Conservation (phyloP, 1,140 invertebrate species). For the Tenebrio molitor region DNA sequence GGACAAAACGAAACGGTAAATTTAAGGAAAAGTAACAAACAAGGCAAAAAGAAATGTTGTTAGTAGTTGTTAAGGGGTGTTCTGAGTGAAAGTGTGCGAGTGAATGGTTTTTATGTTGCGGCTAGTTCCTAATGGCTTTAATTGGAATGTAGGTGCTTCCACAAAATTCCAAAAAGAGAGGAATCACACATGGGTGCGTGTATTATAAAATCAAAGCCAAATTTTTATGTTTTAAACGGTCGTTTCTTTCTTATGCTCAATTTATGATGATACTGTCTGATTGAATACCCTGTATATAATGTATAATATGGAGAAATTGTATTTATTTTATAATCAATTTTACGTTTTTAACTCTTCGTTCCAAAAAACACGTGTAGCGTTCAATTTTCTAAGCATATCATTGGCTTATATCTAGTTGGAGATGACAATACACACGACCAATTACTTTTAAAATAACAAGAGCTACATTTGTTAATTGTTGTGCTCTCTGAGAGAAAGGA, state of each 20-base stretch:
- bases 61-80: constrained; percentile 59
- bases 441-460: not conserved
- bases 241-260: constrained; percentile 2
- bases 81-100: not conserved
- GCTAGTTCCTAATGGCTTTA: constrained; percentile 30
- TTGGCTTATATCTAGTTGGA: not conserved
- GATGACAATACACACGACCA: constrained; percentile 16
- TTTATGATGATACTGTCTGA: not conserved
- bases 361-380: not conserved
- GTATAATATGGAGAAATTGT: constrained; percentile 23
- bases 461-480: not conserved
- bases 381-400: constrained; percentile 18
- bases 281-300: constrained; percentile 38
- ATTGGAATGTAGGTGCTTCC: constrained; percentile 21
- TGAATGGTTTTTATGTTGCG: constrained; percentile 6
- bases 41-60: constrained; percentile 72
- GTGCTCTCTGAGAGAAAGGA: constrained; percentile 21
- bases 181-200: not conserved
- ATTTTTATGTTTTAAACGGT: not conserved
- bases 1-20: constrained; percentile 71
- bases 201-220: constrained; percentile 16
- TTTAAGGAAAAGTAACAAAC: constrained; percentile 70
- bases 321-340: constrained; percentile 30
- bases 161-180: not conserved
- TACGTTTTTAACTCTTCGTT: not conserved